Base-by-base conservation (phyloP, 2,888 invertebrate genomes). In the Cephus rjabovi region DNA sequence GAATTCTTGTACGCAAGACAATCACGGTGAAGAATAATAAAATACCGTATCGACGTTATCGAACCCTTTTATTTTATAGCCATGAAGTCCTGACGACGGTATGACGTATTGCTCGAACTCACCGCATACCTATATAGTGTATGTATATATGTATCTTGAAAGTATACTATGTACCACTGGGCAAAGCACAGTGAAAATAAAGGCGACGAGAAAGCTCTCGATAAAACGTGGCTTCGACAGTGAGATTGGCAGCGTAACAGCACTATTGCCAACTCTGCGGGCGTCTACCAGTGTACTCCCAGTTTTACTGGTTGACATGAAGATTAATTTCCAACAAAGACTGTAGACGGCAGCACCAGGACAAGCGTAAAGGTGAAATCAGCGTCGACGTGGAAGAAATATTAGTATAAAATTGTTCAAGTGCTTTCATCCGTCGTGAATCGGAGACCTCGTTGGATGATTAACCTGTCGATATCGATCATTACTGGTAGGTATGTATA, bases 111-210 rank as follows among this genome's bases (percentile, higher is more conserved):
- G 56, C 23, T 56, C 2, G 4, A 56, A 56, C 23, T 23, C 23
- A 23, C 56, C 56, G 9, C 23, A 23, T 56, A 56, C 23, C 6
- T 40, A 15, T 40, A 23, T 40, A 33, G 6, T 40, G 9, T 23
- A 33, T 37, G 9, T 70, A 33, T 34, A 73, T 73, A 73, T 73
- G n/a, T 76, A 30, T 73, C 73, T 69, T 68, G 69, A 69, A 15
- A 56, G 56, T 56, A 56, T 15, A 56, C 56, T 56, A 35, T 35
- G 35, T 35, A 56, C 23, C 9, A 23, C 56, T 9, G 23, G 23
- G 1, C 9, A 56, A 56, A 56, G 9, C 56, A 23, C 56, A 56
- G 15, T 56, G 56, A 56, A 56, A 56, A 56, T 56, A 56, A 56
- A 56, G 9, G 56, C 23, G 56, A 56, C 56, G 56, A 56, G 56